Evolutionary conservation across 2,888 invertebrate species (phyloP).

Genomic region (Agrotis segetum): DNA sequence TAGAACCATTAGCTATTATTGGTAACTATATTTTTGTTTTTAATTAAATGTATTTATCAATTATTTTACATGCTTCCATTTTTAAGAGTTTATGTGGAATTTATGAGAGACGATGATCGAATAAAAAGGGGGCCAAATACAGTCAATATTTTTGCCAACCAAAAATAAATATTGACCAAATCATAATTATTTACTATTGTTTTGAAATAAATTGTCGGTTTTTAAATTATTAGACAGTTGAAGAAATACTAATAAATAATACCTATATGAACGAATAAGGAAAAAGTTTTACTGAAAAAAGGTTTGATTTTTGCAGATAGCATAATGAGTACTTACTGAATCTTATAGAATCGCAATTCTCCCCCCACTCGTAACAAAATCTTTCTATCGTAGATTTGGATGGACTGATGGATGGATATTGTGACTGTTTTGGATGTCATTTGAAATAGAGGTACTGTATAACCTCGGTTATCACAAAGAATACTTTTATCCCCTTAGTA

Average conservation of each 20-base stretch:
- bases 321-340: not conserved
- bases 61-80: conserved; percentile 15
- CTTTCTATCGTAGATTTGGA: no score
- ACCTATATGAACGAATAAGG: not conserved
- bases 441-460: no score
- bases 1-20: conserved; percentile 22
- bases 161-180: no score
- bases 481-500: no score
- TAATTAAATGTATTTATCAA: conserved; percentile 6
- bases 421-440: no score
- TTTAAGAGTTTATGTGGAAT: not conserved
- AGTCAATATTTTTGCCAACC: not conserved
- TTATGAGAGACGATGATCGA: not conserved
- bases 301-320: not conserved
- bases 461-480: no score
- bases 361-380: not conserved
- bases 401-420: no score
- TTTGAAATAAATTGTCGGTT: not conserved
- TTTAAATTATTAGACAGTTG: not conserved
- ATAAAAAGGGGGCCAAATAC: not conserved
- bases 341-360: not conserved
- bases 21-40: conserved; percentile 21
- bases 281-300: not conserved
- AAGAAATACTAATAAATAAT: not conserved
- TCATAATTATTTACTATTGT: no score